A percentile compares a stretch with the other conserved stretches of the same genome.
These are phyloP conservation scores for Leptinotarsa lineolata DNA, from an alignment of 1,140 invertebrate genomes.

Conservation along the genomic window DNA sequence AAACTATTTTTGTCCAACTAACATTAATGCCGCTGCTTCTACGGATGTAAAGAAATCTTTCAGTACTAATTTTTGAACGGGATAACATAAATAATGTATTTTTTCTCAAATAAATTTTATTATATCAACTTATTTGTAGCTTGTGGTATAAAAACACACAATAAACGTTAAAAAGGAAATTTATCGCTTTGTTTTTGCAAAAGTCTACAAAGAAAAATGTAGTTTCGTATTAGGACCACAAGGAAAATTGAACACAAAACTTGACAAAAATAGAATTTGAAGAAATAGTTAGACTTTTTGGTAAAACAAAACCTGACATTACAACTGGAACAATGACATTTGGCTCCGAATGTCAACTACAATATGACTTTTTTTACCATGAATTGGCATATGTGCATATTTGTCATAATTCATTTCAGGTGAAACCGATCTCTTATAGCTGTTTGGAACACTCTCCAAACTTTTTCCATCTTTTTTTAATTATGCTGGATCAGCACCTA, in stretches of 20 bases:
- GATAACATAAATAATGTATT: too few relatives aligned
- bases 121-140: background rate
- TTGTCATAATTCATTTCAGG: conserved; percentile 6
- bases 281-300: background rate
- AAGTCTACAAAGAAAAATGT: background rate
- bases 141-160: background rate
- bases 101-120: too few relatives aligned
- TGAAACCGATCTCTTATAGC: background rate
- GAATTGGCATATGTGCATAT: background rate
- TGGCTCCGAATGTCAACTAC: background rate
- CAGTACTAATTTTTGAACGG: too few relatives aligned
- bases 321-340: background rate
- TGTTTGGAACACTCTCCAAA: background rate
- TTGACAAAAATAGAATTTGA: background rate
- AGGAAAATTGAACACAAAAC: background rate
- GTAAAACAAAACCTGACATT: background rate
- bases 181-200: conserved; percentile 5
- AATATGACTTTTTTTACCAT: conserved; percentile 10
- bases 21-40: too few relatives aligned
- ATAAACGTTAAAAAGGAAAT: background rate
- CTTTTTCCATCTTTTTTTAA: background rate
- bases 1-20: too few relatives aligned
- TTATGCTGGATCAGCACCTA: background rate
- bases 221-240: conserved; percentile 7
- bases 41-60: too few relatives aligned